A percentile compares a stretch with the other conserved stretches of the same genome.
Evolutionary conservation across 2,888 invertebrate species (phyloP).

Genomic region (Neoscelio sp.): DNA sequence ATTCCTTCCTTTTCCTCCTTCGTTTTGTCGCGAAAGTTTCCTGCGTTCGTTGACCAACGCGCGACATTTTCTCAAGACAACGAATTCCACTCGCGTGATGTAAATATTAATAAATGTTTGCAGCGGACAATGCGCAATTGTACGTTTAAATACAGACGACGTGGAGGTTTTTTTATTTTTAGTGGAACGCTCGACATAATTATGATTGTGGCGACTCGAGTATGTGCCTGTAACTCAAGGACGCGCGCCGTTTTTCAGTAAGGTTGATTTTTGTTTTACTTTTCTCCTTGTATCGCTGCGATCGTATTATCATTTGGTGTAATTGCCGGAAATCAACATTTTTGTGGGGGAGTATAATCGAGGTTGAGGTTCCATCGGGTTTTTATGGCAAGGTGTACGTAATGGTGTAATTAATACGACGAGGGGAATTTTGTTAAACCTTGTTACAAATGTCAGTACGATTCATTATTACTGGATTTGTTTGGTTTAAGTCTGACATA

Average conservation of each 20-base stretch:
- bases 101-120: slow-evolving; percentile 63
- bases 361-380: slow-evolving; percentile 44
- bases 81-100: slow-evolving; percentile 42
- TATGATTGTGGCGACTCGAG: slow-evolving; percentile 64
- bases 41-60: slow-evolving; percentile 66
- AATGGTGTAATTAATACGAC: slow-evolving; percentile 60
- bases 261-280: slow-evolving; percentile 54
- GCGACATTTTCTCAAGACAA: slow-evolving; percentile 55
- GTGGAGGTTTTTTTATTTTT: slow-evolving; percentile 54
- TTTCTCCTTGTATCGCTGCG: slow-evolving; percentile 29
- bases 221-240: slow-evolving; percentile 63
- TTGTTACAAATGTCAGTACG: too few species aligned
- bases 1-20: slow-evolving; percentile 57
- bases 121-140: slow-evolving; percentile 59
- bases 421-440: slow-evolving; percentile 48
- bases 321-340: slow-evolving; percentile 66
- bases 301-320: slow-evolving; percentile 59
- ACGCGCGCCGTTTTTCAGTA: slow-evolving; percentile 48
- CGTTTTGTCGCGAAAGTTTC: slow-evolving; percentile 61
- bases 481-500: too few species aligned
- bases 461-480: too few species aligned
- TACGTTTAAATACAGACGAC: slow-evolving; percentile 63
- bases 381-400: slow-evolving; percentile 45
- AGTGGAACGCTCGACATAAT: slow-evolving; percentile 55
- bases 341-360: slow-evolving; percentile 65